Base-by-base conservation (phyloP, 1,140 invertebrate genomes). In the Ips nitidus region DNA sequence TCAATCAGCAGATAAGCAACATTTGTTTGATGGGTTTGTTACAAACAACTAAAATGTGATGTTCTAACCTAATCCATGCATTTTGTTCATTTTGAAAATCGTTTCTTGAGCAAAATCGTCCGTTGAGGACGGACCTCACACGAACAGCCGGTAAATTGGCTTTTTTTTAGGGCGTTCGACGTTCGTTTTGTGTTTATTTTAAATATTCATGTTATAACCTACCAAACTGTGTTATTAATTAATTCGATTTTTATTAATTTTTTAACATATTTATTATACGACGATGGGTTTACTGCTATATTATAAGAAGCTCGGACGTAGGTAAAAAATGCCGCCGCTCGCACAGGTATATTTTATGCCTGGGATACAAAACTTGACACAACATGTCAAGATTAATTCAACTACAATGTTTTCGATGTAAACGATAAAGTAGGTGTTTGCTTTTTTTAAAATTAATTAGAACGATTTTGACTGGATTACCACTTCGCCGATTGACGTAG, bases 181-280 rank as follows among this genome's bases (percentile, higher is more conserved):
- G 37, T 61, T 47, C 42, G 42, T 61, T 61, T 61, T 61, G 40
- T 61, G 47, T 61, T 61, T 61, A 61, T 61, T 61, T 61, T 61
- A 61, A 61, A 61, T 61, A 61, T 61, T 61, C 59, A 61, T 61
- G 47, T 61, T 61, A 61, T 47, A 61, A 5, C 59, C 45, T 45
- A 61, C 59, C 50, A 64, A 64, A 64, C 62, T 64, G 62, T 64
- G 62, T 64, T 64, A 64, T 64, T 64, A 64, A 64, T 64, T 64
- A 64, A 64, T 64, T 64, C 62, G 62, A 64, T 64, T 64, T 64
- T 64, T 64, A 50, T 50, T 50, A 50, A 50, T 50, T 50, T 50
- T 50, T 50, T 50, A 50, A 50, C 45, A 50, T 50, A 50, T 50
- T 50, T 50, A 50, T 50, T 50, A 50, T 50, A 50, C 22, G 62